A percentile compares a stretch with the other conserved stretches of the same genome.
Conservation (phyloP, 2,888 invertebrate species). For the Apodemia hepburni region DNA sequence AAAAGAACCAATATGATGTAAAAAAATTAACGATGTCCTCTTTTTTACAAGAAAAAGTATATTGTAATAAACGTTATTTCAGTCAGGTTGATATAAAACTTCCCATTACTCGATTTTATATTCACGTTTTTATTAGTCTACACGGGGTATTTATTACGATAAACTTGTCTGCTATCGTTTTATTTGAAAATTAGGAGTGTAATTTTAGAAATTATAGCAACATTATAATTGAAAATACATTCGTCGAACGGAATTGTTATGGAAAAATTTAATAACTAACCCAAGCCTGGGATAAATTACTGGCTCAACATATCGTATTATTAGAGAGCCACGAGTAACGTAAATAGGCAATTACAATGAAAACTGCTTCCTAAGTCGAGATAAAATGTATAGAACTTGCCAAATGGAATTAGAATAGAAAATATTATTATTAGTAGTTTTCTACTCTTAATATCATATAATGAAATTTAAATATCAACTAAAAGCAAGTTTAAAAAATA, state of each 20-base stretch:
- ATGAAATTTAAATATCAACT: no score
- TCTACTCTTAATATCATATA: neutral
- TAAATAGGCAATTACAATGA: conserved; percentile 41
- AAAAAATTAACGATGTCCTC: neutral
- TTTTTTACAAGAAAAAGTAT: neutral
- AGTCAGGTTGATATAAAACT: neutral
- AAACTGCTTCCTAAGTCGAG: conserved; percentile 3
- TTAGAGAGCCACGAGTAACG: conserved; percentile 52
- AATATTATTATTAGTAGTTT: neutral
- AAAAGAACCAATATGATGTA: neutral
- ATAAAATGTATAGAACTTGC: neutral
- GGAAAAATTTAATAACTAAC: conserved; percentile 14
- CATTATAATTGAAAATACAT: conserved; percentile 18
- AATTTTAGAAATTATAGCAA: conserved; percentile 16
- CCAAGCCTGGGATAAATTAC: conserved; percentile 12
- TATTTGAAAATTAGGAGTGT: conserved; percentile 17
- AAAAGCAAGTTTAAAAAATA: no score
- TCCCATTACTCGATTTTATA: neutral
- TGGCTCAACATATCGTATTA: conserved; percentile 42
- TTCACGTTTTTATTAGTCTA: conserved; percentile 7
- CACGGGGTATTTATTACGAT: conserved; percentile 3
- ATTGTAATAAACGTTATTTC: neutral
- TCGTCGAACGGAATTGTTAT: conserved; percentile 20
- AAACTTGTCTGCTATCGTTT: conserved; percentile 10
- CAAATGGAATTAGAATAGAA: neutral